phyloP scores from a whole-genome alignment of 2,797 vertebrate species.

The Hemitrygon akajei region DNA sequence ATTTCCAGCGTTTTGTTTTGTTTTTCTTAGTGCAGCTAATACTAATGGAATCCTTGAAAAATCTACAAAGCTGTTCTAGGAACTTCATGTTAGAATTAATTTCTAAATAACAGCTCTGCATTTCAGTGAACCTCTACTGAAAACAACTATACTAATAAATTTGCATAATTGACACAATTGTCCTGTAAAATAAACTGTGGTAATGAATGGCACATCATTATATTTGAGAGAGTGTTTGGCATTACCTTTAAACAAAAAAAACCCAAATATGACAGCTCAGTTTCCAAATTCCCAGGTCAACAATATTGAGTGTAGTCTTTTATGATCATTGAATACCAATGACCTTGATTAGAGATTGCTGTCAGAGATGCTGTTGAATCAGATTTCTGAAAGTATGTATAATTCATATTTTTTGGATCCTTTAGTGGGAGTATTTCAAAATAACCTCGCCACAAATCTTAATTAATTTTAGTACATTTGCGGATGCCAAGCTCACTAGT shows the following conservation, averaged over 20 bases:
- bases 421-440: neutral
- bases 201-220: neutral
- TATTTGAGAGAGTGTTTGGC: neutral
- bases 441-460: neutral
- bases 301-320: neutral
- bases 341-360: neutral
- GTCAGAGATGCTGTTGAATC: neutral
- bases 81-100: neutral
- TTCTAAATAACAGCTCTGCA: too few relatives aligned
- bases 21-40: neutral
- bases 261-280: neutral
- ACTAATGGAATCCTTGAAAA: neutral
- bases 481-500: neutral
- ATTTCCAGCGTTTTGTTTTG: too few relatives aligned
- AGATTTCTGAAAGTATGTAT: neutral
- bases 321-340: neutral
- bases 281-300: slow-evolving; percentile 1
- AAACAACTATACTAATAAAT: too few relatives aligned
- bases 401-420: neutral
- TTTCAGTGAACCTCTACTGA: too few relatives aligned
- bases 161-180: neutral
- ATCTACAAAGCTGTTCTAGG: neutral
- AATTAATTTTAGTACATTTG: neutral
- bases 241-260: too few relatives aligned
- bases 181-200: neutral